These are phyloP conservation scores for Eulacestoma nigropectus DNA, from an alignment of 2,113 vertebrate species.

Conservation along the genomic window DNA sequence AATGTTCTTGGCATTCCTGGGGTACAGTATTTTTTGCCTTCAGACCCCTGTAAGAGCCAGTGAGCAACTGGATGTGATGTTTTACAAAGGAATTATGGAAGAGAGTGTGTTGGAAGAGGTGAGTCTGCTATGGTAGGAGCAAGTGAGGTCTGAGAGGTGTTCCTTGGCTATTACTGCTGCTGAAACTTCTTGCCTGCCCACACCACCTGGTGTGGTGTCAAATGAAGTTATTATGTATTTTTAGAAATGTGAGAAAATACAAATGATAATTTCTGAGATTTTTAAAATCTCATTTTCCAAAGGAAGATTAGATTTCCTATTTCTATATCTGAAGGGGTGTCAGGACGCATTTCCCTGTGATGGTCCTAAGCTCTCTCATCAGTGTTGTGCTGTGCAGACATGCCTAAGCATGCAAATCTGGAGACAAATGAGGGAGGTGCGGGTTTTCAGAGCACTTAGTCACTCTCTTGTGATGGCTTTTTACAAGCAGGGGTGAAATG, in stretches of 20 bases:
- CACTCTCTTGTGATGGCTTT: neutral
- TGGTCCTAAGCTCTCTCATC: neutral
- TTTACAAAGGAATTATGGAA: neutral
- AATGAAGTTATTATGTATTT: neutral
- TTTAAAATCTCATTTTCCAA: neutral
- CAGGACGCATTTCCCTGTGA: neutral
- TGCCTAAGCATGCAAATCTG: neutral
- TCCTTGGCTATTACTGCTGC: neutral
- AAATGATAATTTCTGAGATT: neutral
- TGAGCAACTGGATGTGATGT: rapidly evolving
- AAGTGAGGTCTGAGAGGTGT: neutral
- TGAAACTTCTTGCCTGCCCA: neutral
- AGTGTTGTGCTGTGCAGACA: neutral
- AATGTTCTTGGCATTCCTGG: neutral
- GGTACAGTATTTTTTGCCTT: neutral
- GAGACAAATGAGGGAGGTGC: neutral
- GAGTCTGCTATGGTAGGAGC: neutral
- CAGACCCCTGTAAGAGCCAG: neutral
- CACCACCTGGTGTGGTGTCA: neutral
- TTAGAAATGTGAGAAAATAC: neutral
- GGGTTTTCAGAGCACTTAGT: neutral
- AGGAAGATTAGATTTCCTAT: neutral
- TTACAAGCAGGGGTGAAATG: neutral
- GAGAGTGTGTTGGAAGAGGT: neutral
- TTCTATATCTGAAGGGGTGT: neutral